These are phyloP conservation scores for Capromys pilorides DNA, from an alignment of 2,797 vertebrate species.

Conservation along the genomic window DNA sequence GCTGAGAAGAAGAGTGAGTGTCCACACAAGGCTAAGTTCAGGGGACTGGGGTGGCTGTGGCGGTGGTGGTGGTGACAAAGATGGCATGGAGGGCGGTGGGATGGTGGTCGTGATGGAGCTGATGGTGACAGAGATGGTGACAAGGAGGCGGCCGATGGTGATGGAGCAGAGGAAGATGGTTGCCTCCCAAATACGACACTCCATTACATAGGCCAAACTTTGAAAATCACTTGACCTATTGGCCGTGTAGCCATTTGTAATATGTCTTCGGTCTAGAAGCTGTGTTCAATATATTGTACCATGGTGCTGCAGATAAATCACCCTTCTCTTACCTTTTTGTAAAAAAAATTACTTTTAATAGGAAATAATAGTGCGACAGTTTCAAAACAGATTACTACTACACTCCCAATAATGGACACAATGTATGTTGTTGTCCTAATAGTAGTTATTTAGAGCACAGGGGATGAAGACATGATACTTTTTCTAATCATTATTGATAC, in stretches of 20 bases:
- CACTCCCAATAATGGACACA: no score
- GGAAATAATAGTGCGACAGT: no score
- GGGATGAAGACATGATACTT: no score
- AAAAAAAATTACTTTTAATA: no score
- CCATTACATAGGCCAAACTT: background rate
- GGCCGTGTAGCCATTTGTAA: background rate
- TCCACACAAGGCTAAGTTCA: rapidly evolving
- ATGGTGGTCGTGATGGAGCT: rapidly evolving
- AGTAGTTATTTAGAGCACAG: no score
- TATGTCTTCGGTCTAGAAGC: background rate
- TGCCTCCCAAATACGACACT: background rate
- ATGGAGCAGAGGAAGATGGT: background rate
- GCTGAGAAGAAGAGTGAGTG: background rate
- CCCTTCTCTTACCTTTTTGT: no score
- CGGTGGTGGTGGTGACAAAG: no score
- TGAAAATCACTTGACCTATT: background rate
- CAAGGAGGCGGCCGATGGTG: rapidly evolving
- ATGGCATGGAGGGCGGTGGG: background rate
- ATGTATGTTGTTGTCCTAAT: no score
- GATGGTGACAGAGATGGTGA: rapidly evolving
- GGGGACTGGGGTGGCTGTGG: background rate
- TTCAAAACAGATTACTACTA: no score
- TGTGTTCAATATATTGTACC: rapidly evolving
- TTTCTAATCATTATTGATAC: no score
- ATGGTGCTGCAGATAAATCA: background rate